Evolutionary conservation across 2,113 vertebrate genomes (phyloP).

Genomic region (Formicarius rufipectus): DNA sequence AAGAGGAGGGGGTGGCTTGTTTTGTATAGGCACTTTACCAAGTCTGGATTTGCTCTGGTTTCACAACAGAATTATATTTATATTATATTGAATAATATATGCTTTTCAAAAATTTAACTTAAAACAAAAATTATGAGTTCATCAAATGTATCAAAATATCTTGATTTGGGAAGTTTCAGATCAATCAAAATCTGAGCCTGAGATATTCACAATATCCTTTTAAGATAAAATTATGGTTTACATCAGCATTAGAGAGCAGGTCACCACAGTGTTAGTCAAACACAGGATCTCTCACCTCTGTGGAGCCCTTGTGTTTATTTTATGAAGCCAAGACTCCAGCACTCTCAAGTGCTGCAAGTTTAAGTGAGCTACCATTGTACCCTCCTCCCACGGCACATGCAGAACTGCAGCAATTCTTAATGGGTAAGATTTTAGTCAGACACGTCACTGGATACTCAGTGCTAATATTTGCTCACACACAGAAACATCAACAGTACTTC

Average conservation of each 20-base stretch:
- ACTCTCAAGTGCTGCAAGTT: neutral
- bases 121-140: neutral
- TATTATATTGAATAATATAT: too few species aligned
- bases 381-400: neutral
- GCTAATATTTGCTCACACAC: conserved; percentile 35
- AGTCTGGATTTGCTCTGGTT: neutral
- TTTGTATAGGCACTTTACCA: neutral
- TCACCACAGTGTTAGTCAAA: conserved; percentile 43
- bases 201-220: neutral
- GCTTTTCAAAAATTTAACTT: too few species aligned
- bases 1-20: neutral
- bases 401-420: neutral
- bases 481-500: neutral
- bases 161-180: neutral
- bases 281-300: conserved; percentile 60
- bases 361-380: conserved; percentile 1
- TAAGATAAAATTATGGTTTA: conserved; percentile 4
- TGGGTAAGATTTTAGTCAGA: neutral
- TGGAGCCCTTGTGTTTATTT: conserved; percentile 42
- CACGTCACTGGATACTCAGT: neutral
- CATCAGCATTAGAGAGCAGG: neutral
- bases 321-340: conserved; percentile 1
- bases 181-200: neutral
- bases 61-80: too few species aligned
- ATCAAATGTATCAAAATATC: neutral